Conservation (phyloP, 2,888 invertebrate genomes). For the Pheosia tremula region DNA sequence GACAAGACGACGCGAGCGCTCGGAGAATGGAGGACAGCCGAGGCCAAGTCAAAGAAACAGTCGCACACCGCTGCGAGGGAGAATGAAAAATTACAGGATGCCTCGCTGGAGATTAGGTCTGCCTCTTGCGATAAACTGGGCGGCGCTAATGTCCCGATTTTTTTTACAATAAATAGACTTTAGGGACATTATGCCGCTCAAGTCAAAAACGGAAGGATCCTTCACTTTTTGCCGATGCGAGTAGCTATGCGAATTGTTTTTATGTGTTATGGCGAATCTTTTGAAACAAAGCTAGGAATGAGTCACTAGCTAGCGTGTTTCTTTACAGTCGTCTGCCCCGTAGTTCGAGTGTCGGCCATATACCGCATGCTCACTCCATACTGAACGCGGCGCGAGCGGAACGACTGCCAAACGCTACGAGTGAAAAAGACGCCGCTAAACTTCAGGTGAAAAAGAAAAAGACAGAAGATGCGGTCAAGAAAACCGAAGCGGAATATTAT, state of each 20-base stretch:
- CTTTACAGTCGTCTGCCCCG: constrained; percentile 74
- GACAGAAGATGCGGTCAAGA: constrained; percentile 95
- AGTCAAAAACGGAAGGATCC: constrained; percentile 62
- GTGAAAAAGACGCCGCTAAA: constrained; percentile 88
- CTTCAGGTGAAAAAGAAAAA: constrained; percentile 95
- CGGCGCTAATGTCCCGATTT: constrained; percentile 43
- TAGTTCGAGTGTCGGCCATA: constrained; percentile 84
- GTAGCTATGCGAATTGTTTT: constrained; percentile 43
- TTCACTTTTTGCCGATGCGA: constrained; percentile 58
- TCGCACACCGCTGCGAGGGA: constrained; percentile 95
- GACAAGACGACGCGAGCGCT: constrained; percentile 93
- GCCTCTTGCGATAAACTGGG: constrained; percentile 46
- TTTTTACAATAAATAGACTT: constrained; percentile 16
- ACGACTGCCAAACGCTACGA: constrained; percentile 59
- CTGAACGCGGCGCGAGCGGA: constrained; percentile 75
- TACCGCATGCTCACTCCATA: constrained; percentile 80
- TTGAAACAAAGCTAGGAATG: constrained; percentile 15
- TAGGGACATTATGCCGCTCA: constrained; percentile 29
- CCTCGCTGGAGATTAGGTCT: constrained; percentile 78
- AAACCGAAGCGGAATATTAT: constrained; percentile 97
- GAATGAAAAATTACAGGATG: constrained; percentile 96
- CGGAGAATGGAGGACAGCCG: constrained; percentile 93
- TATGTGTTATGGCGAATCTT: constrained; percentile 47
- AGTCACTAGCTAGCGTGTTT: constrained; percentile 36
- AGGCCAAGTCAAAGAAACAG: constrained; percentile 95